Conservation (phyloP, 2,797 vertebrate genomes). For the Enteromius radiatus region DNA sequence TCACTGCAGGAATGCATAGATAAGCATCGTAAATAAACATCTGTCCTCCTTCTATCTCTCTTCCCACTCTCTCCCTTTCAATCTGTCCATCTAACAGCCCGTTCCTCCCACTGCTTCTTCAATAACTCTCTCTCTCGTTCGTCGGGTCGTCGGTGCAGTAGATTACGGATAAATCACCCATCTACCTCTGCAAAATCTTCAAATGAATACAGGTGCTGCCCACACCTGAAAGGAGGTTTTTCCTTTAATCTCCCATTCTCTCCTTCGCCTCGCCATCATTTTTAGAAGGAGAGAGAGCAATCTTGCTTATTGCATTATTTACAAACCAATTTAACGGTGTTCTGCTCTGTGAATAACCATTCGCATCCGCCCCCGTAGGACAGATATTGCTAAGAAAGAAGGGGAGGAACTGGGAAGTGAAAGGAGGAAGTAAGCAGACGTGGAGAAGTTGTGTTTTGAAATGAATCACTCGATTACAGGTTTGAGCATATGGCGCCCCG, state of each 20-base stretch:
- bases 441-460: slow-evolving; percentile 50
- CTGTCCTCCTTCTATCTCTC: slow-evolving; percentile 31
- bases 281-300: slow-evolving; percentile 66
- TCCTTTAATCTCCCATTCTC: slow-evolving; percentile 46
- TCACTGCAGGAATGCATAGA: slow-evolving; percentile 37
- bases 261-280: slow-evolving; percentile 49
- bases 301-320: slow-evolving; percentile 78
- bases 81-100: slow-evolving; percentile 15
- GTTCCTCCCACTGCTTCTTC: slow-evolving; percentile 14
- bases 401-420: slow-evolving; percentile 13
- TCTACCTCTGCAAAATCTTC: slow-evolving; percentile 65
- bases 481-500: slow-evolving; percentile 36
- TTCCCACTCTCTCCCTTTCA: slow-evolving; percentile 10
- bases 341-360: slow-evolving; percentile 55
- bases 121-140: slow-evolving; percentile 38
- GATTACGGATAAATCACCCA: slow-evolving; percentile 67
- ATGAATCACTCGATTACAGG: slow-evolving; percentile 35
- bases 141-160: slow-evolving; percentile 33
- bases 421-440: slow-evolving; percentile 14
- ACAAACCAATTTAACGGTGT: slow-evolving; percentile 72
- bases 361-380: slow-evolving; percentile 44
- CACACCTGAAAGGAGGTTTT: slow-evolving; percentile 58
- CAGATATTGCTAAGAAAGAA: slow-evolving; percentile 63
- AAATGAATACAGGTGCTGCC: slow-evolving; percentile 59
- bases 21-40: slow-evolving; percentile 67